phyloP scores from a whole-genome alignment of 2,888 invertebrate species.

The Stenurella melanura region DNA sequence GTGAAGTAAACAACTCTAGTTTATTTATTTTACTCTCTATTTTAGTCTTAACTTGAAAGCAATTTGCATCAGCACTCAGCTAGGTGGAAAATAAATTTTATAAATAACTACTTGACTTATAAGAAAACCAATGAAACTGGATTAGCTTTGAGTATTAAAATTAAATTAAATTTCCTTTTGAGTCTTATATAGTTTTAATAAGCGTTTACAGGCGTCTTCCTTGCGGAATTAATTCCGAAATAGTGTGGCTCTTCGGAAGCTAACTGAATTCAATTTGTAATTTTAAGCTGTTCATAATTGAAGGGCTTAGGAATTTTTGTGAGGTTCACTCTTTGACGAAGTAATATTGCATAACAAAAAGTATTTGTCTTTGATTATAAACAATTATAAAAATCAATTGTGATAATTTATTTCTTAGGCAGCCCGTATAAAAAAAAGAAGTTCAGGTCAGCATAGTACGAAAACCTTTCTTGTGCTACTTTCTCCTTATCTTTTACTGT shows the following conservation, averaged over 20 bases:
- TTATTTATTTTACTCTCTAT: background rate
- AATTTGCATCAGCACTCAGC: constrained; percentile 1
- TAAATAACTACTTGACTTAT: background rate
- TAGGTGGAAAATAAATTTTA: background rate
- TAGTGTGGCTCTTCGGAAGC: background rate
- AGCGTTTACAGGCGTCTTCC: background rate
- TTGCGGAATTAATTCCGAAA: background rate
- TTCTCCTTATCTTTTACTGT: no score
- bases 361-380: no score
- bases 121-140: background rate
- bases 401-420: no score
- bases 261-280: background rate
- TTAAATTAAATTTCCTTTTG: constrained; percentile 2
- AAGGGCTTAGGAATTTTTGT: background rate
- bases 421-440: no score
- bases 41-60: background rate
- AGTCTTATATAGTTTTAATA: constrained; percentile 2
- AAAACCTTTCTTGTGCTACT: no score
- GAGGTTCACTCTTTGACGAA: background rate
- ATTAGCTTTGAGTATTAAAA: constrained; percentile 2
- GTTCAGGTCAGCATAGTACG: no score
- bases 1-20: constrained; percentile 7
- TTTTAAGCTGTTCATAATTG: background rate
- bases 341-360: background rate
- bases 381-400: no score